phyloP scores from a whole-genome alignment of 1,140 invertebrate species.

The Harlomillsia oculata region DNA sequence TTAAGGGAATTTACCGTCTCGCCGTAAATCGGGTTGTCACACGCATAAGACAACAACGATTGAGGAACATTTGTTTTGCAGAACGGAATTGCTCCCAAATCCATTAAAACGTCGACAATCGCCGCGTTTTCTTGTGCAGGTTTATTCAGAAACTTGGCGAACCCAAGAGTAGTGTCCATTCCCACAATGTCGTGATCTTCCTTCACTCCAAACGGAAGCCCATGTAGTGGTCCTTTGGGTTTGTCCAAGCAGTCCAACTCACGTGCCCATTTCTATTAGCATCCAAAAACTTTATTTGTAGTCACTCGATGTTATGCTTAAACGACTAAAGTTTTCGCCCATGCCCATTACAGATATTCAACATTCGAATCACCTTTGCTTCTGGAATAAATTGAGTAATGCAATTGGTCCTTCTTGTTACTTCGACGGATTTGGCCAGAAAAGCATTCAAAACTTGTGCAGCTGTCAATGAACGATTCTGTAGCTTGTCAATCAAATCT shows the following conservation, averaged over 20 bases:
- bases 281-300: too few species aligned
- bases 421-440: constrained; percentile 36
- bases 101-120: constrained; percentile 36
- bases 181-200: constrained; percentile 39
- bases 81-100: constrained; percentile 43
- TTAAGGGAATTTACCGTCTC: constrained; percentile 24
- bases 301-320: too few species aligned
- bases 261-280: constrained; percentile 38
- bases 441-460: constrained; percentile 29
- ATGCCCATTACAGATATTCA: too few species aligned
- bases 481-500: constrained; percentile 26
- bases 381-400: constrained; percentile 39
- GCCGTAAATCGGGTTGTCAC: constrained; percentile 15
- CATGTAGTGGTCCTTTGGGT: constrained; percentile 37
- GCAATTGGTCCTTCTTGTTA: constrained; percentile 37
- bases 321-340: too few species aligned
- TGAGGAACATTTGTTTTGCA: constrained; percentile 35
- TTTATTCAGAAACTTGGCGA: constrained; percentile 37
- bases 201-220: constrained; percentile 40
- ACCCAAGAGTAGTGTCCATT: constrained; percentile 38
- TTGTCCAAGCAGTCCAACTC: constrained; percentile 36
- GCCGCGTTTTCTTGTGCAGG: constrained; percentile 37
- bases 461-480: constrained; percentile 23
- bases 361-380: constrained; percentile 31
- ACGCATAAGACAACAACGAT: not conserved